Conservation (phyloP, 2,888 invertebrate species). For the Linyphia triangularis region DNA sequence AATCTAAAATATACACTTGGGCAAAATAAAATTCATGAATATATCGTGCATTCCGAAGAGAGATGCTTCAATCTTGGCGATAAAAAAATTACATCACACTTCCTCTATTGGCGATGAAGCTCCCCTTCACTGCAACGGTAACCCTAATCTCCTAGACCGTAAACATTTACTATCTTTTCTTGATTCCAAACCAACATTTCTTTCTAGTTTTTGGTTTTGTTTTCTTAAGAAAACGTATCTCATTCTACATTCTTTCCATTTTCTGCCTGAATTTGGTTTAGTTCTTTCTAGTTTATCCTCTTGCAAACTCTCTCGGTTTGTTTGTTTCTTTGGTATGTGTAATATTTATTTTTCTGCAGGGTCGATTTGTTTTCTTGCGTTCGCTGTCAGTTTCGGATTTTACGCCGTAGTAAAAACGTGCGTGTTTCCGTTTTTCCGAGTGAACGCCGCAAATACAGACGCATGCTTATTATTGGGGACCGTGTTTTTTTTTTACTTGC, state of each 20-base stretch:
- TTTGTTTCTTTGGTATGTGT: slow-evolving; percentile 30
- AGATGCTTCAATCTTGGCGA: slow-evolving; percentile 26
- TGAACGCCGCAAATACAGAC: slow-evolving; percentile 40
- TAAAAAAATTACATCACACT: slow-evolving; percentile 1
- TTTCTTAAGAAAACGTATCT: slow-evolving; percentile 7
- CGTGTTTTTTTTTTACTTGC: slow-evolving; percentile 1
- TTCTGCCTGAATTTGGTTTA: slow-evolving; percentile 30
- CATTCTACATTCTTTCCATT: slow-evolving; percentile 58
- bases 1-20: slow-evolving; percentile 13
- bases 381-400: slow-evolving; percentile 22
- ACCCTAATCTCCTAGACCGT: slow-evolving; percentile 46
- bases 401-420: slow-evolving; percentile 61
- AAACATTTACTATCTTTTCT: slow-evolving; percentile 62
- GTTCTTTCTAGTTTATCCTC: slow-evolving; percentile 55
- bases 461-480: slow-evolving; percentile 20
- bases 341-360: slow-evolving; percentile 39
- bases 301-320: background rate
- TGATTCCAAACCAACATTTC: slow-evolving; percentile 33
- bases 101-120: slow-evolving; percentile 36
- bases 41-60: background rate
- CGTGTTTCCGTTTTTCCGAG: background rate
- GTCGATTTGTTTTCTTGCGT: slow-evolving; percentile 12
- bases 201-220: slow-evolving; percentile 5
- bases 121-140: slow-evolving; percentile 12
- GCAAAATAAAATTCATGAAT: slow-evolving; percentile 4